These are phyloP conservation scores for Dione juno DNA, from an alignment of 2,888 invertebrate species.

Conservation along the genomic window DNA sequence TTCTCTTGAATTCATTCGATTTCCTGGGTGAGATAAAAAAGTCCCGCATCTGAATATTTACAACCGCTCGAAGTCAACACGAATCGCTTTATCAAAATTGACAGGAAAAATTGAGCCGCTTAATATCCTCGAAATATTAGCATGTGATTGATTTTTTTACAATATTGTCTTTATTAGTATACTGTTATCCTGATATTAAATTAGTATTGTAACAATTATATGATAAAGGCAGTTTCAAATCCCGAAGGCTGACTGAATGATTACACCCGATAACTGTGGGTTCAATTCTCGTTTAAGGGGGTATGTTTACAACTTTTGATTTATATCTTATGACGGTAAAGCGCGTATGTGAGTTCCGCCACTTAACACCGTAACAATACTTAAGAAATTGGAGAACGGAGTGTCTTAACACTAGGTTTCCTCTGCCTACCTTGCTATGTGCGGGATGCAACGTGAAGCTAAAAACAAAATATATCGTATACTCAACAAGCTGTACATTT, in stretches of 20 bases:
- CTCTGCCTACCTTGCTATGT: too few species aligned
- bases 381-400: too few species aligned
- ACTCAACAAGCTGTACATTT: background rate
- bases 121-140: background rate
- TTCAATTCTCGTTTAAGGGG: too few species aligned
- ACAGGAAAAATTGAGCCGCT: conserved; percentile 1
- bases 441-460: too few species aligned
- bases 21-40: background rate
- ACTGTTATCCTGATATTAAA: background rate
- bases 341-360: too few species aligned
- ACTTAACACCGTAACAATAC: too few species aligned
- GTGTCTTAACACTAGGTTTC: too few species aligned
- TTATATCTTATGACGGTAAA: too few species aligned
- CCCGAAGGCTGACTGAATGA: too few species aligned
- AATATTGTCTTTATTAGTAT: background rate
- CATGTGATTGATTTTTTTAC: conserved; percentile 3
- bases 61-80: background rate
- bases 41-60: background rate
- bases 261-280: too few species aligned
- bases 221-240: background rate
- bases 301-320: too few species aligned
- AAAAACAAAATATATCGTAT: too few species aligned
- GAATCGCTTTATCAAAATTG: conserved; percentile 4
- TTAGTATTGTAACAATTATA: background rate
- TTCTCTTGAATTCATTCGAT: background rate